These are phyloP conservation scores for Papilio polytes DNA, from an alignment of 1,140 invertebrate species.

Conservation along the genomic window DNA sequence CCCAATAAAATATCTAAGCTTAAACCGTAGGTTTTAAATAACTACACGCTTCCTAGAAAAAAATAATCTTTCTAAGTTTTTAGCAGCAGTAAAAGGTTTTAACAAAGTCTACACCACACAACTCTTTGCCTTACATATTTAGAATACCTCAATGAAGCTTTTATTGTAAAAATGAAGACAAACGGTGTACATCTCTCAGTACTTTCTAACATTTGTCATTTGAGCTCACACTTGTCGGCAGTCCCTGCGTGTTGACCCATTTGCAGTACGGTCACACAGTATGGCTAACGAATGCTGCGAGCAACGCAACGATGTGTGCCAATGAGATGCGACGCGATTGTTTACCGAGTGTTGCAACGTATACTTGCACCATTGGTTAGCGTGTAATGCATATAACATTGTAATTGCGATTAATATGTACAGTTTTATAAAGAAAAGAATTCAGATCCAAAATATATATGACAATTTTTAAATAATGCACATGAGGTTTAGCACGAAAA, in stretches of 20 bases:
- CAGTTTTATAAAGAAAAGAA: not conserved
- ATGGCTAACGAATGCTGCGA: not conserved
- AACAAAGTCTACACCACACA: too few species aligned
- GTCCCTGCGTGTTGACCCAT: not conserved
- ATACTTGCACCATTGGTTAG: slow-evolving; percentile 28
- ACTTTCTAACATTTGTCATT: not conserved
- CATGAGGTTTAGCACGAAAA: too few species aligned
- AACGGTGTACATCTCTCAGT: not conserved
- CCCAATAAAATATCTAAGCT: not conserved
- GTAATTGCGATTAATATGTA: not conserved
- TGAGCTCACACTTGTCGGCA: not conserved
- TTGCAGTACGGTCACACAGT: slow-evolving; percentile 5
- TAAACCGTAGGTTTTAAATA: not conserved
- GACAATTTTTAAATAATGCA: too few species aligned
- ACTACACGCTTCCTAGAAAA: not conserved
- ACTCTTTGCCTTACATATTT: too few species aligned
- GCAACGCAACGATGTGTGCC: slow-evolving; percentile 36
- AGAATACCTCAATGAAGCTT: not conserved
- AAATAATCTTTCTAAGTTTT: not conserved
- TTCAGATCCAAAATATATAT: too few species aligned
- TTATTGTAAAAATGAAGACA: not conserved
- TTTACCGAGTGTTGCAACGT: slow-evolving; percentile 33
- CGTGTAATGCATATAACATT: not conserved
- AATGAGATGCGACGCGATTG: slow-evolving; percentile 45
- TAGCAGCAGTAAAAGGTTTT: not conserved